Base-by-base conservation (phyloP, 2,113 vertebrate genomes). In the Sprattus sprattus region DNA sequence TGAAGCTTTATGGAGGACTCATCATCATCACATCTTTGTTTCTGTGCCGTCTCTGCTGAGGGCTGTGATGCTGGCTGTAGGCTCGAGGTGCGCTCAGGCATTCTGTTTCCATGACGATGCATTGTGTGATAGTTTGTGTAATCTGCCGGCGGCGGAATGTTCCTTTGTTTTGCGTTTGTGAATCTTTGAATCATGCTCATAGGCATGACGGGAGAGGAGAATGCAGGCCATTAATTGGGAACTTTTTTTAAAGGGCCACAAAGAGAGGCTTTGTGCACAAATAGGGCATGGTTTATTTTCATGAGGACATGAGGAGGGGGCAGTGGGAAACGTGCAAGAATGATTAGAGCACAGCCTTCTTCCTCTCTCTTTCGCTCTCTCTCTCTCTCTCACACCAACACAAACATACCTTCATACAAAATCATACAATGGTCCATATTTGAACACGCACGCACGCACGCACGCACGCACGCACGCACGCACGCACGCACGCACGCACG, bases 261-360 rank as follows among this genome's bases (percentile, higher is more conserved):
- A 93, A 94, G 92, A 94, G 92, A 13, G 81, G 84, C 92, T 93
- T 95, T 96, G 95, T 95, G 86, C 89, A 47, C 88, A 93, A 93
- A 92, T 92, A 84, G 93, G 93, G 89, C 90, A 90, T 11, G 75
- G 84, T 90, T 91, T 88, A 83, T 82, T 91, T 89, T 86, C 87
- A 78, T 85, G 85, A 84, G 89, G 88, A 87, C 85, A 71, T 4
- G 78, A 18, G 8, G 32, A 39, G 54, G 44, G 81, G 54, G 89
- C 1, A 88, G 49, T 87, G 91, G 92, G 87, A 87, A 91, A 90
- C 82, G 44, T 83, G 85, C 83, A 87, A 71, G 32, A 67, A n/a
- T 22, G 54, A 22, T 15, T 20, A 6, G 54, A 64, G 22, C 7
- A 64, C 20, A n/a, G 60, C 52, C 4, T 15, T 15, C 16, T 15